Percentiles rank a stretch among this genome's conserved stretches.
Evolutionary conservation across 1,140 invertebrate genomes (phyloP).

Genomic region (Lethocerus indicus): DNA sequence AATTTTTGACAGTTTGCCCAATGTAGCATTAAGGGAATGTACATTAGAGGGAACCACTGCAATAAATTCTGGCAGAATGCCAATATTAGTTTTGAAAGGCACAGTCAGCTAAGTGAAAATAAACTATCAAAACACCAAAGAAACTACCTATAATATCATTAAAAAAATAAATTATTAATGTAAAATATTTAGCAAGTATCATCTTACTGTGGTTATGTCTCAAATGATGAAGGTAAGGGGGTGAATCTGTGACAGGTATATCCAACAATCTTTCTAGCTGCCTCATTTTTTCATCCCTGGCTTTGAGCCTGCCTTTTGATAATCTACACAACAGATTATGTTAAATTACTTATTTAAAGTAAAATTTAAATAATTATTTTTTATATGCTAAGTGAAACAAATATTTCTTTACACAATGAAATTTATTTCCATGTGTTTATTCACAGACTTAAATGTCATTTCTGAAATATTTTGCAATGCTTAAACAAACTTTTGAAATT

Average conservation of each 20-base stretch:
- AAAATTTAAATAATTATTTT: too few species aligned
- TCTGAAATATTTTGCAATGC: too few species aligned
- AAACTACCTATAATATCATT: not conserved
- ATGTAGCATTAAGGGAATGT: not conserved
- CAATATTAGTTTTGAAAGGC: not conserved
- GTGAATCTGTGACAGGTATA: slow-evolving; percentile 43
- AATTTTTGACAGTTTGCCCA: not conserved
- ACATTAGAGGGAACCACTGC: not conserved
- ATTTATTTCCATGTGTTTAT: too few species aligned
- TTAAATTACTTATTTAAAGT: too few species aligned
- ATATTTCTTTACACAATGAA: too few species aligned
- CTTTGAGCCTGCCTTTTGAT: slow-evolving; percentile 76
- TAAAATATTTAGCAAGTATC: not conserved
- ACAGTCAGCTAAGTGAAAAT: not conserved
- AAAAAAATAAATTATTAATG: not conserved
- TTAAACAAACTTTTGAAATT: too few species aligned
- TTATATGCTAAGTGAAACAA: too few species aligned
- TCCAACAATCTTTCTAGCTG: slow-evolving; percentile 85
- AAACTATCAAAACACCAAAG: not conserved
- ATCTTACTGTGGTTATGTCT: slow-evolving; percentile 15
- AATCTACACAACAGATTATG: slow-evolving; percentile 32
- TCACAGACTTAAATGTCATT: too few species aligned
- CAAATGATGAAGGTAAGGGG: slow-evolving; percentile 21
- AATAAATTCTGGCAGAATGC: not conserved
- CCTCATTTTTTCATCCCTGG: slow-evolving; percentile 89